Conservation (phyloP, 2,888 invertebrate genomes). For the Acleris holmiana region DNA sequence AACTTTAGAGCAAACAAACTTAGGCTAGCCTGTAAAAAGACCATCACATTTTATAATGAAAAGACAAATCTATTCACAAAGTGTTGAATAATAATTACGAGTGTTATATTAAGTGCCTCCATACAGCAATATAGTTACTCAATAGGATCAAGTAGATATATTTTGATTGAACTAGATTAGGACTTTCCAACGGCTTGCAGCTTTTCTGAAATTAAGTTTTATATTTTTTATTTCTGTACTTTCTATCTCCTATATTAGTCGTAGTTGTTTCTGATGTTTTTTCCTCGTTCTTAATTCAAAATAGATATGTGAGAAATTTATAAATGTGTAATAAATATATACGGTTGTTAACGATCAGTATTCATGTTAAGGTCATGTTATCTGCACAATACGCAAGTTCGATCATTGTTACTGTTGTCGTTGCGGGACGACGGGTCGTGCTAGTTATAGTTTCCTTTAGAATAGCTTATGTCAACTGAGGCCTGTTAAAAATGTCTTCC, state of each 20-base stretch:
- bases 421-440: conserved; percentile 7
- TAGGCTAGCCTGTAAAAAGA: not conserved
- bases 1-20: not conserved
- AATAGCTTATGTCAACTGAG: not conserved
- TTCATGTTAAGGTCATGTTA: conserved; percentile 28
- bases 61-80: conserved; percentile 15
- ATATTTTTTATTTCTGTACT: conserved; percentile 33
- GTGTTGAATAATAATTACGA: conserved; percentile 18
- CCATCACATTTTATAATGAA: conserved; percentile 5
- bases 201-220: conserved; percentile 19
- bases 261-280: conserved; percentile 10
- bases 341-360: conserved; percentile 33
- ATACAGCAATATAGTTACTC: conserved; percentile 23
- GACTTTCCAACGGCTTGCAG: conserved; percentile 10
- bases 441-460: conserved; percentile 11
- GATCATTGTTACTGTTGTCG: conserved; percentile 34
- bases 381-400: conserved; percentile 29
- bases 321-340: conserved; percentile 29
- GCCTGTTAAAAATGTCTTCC: conserved; percentile 55
- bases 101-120: conserved; percentile 34
- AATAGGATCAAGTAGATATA: conserved; percentile 8
- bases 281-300: conserved; percentile 5
- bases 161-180: conserved; percentile 10
- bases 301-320: conserved; percentile 11
- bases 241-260: conserved; percentile 33